Percentiles rank a stretch among this genome's conserved stretches.
Conservation (phyloP, 2,888 invertebrate species). For the Xestobium rufovillosum region DNA sequence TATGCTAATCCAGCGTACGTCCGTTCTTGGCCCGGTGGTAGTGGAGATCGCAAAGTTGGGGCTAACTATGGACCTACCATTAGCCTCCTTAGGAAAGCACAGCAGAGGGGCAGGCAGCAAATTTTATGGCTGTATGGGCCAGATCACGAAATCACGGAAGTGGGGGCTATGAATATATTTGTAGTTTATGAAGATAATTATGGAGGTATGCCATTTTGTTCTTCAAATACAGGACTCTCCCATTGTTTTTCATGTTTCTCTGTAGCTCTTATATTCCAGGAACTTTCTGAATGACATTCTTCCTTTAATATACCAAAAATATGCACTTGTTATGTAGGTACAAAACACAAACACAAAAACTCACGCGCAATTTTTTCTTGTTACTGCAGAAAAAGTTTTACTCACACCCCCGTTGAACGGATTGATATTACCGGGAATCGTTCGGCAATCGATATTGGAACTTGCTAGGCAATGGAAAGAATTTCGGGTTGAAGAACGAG, state of each 20-base stretch:
- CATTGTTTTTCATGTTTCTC: no score
- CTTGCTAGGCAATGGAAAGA: conserved; percentile 79
- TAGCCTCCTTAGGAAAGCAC: conserved; percentile 71
- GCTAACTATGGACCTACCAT: conserved; percentile 88
- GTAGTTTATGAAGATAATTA: conserved; percentile 77
- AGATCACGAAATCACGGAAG: conserved; percentile 90
- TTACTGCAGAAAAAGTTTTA: conserved; percentile 80
- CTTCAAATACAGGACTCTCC: conserved; percentile 1
- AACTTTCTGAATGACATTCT: no score
- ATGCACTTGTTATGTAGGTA: no score
- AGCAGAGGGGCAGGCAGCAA: conserved; percentile 76
- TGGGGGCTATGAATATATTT: conserved; percentile 98
- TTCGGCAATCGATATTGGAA: conserved; percentile 78
- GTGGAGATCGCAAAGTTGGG: conserved; percentile 92
- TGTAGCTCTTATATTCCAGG: no score
- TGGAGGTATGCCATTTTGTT: conserved; percentile 62
- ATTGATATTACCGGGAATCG: conserved; percentile 91
- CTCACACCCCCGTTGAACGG: conserved; percentile 91
- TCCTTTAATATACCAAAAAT: no score
- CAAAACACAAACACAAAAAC: no score
- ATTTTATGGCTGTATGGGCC: conserved; percentile 95
- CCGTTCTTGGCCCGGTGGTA: conserved; percentile 88
- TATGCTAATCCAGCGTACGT: conserved; percentile 86
- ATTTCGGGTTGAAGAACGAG: conserved; percentile 71
- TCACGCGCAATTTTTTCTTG: no score